Base-by-base conservation (phyloP, 2,797 vertebrate species). In the Sciurus carolinensis region DNA sequence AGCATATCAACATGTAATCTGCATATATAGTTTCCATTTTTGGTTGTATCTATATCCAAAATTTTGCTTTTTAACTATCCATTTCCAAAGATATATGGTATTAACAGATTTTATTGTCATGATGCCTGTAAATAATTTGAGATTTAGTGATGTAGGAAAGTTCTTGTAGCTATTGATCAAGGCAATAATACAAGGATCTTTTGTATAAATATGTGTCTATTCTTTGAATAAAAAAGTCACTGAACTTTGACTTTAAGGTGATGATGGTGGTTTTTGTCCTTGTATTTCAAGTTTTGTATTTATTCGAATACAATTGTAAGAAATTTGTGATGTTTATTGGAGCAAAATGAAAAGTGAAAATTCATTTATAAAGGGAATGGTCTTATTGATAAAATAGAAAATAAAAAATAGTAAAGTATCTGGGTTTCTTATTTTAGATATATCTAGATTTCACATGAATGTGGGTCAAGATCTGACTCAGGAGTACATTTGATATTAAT, bases 271-370 rank as follows among this genome's bases (percentile, higher is more conserved):
- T 28, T 66, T 83, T 54, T 90, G 30, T 86, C 24, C 0, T 85
- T 12, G 75, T 33, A 83, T 77, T 73, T 81, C 9, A 91, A 95
- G 14, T 1, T 93, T 96, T 75, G 33, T 72, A 72, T 77, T 88
- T 13, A 66, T 30, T 44, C 11, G 26, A 91, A n/a, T 28, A 54
- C 67, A 85, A 57, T 20, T 87, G 59, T 75, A 83, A 77, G 36
- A 71, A 83, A 73, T 57, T 62, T 15, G 2, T 59, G 20, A 42
- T 90, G 3, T 44, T 92, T 89, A 59, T 24, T 57, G 18, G 14
- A 72, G 59, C 30, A 91, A 95, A 67, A 42, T 39, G 4, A 88
- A 93, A 82, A 10, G 39, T 10, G 2, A 79, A 91, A 87, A 62
- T 73, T 1, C 1, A 64, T 69, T 87, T 77, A 15, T 59, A 85